These are phyloP conservation scores for Amphilophus citrinellus DNA, from an alignment of 2,113 vertebrate genomes.

Conservation along the genomic window DNA sequence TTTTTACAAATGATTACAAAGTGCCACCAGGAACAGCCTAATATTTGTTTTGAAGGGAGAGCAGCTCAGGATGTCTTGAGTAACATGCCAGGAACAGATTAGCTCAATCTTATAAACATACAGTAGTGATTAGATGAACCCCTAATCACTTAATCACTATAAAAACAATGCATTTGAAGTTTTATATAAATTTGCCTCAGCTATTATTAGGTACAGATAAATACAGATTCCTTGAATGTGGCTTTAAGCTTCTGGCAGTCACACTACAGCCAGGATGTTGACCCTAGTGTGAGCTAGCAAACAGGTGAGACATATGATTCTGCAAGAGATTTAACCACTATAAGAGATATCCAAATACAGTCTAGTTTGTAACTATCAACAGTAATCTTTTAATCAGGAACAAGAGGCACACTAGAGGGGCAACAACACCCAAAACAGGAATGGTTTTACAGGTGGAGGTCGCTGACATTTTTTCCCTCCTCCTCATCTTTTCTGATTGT, in stretches of 20 bases:
- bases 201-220: not conserved
- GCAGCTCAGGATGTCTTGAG: not conserved
- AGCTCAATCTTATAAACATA: not conserved
- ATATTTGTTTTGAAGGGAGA: not conserved
- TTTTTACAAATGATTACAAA: not conserved
- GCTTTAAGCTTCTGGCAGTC: not conserved
- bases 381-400: not conserved
- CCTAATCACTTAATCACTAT: not conserved
- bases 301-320: not conserved
- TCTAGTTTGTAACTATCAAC: not conserved
- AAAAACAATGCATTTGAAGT: slow-evolving; percentile 11
- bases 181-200: not conserved
- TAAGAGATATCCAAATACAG: not conserved
- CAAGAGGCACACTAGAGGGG: too few species aligned
- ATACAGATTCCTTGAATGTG: not conserved
- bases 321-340: not conserved
- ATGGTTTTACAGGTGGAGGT: too few species aligned
- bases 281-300: not conserved
- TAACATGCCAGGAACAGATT: not conserved
- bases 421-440: too few species aligned
- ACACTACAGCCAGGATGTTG: not conserved
- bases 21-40: not conserved
- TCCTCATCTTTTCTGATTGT: too few species aligned
- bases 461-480: too few species aligned
- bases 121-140: not conserved